Base-by-base conservation (phyloP, 2,888 invertebrate species). In the Trisateles emortualis region DNA sequence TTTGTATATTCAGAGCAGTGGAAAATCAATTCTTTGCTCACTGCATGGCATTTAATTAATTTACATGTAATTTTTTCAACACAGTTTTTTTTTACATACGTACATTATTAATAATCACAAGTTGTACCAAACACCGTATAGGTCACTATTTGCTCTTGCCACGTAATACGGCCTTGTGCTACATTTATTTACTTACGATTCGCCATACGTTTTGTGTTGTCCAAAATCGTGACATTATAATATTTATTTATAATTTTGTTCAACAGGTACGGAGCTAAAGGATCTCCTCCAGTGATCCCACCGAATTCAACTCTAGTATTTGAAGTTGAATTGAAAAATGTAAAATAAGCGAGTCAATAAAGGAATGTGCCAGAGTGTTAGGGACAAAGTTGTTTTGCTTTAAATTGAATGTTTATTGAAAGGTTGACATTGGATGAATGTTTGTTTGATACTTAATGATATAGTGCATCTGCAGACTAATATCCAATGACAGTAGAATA, bases 271-370 rank as follows among this genome's bases (percentile, higher is more conserved):
- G 96, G 96, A 49, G 92, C 93, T 17, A 96, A 96, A 84, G 97
- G 97, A 33, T 95, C 95, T 0, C 96, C 96, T 0, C 97, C 97
- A 76, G 95, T 95, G 0, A 98, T 99, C 84, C 98, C 98, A 56
- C 95, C 97, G 35, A 98, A 98, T 85, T 95, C 97, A 40, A 96
- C 96, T 9, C 93, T 99, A 66, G 94, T 97, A 9, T 99, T 98
- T 84, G 98, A 98, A 73, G 96, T 99, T 35, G 98, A 98, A 90
- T 91, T 99, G 52, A 97, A 96, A 85, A 95, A 95, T 82, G 95
- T 98, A 62, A 95, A 95, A 83, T 96, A 93, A 90, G 72, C 50
- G 60, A 58, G 64, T 71, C 51, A 56, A 57, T 39, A 30, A 45
- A 48, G 69, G 56, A 69, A 61, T 74, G 62, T 62, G 72, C 69